These are phyloP conservation scores for Brachionus rubens DNA, from an alignment of 1,140 invertebrate genomes.

Conservation along the genomic window DNA sequence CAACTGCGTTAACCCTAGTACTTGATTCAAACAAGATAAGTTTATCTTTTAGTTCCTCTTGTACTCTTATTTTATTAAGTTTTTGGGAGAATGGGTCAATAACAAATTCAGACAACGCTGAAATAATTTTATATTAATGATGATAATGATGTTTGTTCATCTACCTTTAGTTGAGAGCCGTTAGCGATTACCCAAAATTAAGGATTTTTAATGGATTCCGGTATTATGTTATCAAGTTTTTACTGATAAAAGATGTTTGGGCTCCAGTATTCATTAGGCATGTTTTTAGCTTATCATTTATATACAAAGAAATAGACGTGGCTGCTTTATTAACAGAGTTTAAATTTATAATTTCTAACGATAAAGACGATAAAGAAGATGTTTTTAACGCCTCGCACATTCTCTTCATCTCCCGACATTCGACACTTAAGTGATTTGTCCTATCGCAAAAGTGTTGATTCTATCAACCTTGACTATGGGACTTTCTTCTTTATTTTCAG, in stretches of 20 bases:
- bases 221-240: background rate
- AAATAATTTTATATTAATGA: constrained; percentile 8
- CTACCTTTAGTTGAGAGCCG: background rate
- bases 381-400: no score
- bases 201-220: background rate
- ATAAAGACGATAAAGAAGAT: no score
- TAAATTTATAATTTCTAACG: no score
- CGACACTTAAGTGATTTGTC: no score
- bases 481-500: no score
- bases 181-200: background rate
- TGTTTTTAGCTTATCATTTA: background rate
- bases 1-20: background rate
- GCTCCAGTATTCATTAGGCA: background rate
- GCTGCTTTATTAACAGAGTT: no score
- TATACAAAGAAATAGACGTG: background rate
- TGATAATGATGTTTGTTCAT: background rate
- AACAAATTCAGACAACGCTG: background rate
- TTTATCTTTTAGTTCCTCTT: background rate
- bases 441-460: no score
- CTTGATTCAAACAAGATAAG: background rate
- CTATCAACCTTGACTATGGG: no score
- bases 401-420: no score
- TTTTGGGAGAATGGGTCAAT: background rate
- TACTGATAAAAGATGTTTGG: background rate
- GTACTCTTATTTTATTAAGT: background rate